phyloP scores from a whole-genome alignment of 2,888 invertebrate genomes.

The Lithophane ornitopus region DNA sequence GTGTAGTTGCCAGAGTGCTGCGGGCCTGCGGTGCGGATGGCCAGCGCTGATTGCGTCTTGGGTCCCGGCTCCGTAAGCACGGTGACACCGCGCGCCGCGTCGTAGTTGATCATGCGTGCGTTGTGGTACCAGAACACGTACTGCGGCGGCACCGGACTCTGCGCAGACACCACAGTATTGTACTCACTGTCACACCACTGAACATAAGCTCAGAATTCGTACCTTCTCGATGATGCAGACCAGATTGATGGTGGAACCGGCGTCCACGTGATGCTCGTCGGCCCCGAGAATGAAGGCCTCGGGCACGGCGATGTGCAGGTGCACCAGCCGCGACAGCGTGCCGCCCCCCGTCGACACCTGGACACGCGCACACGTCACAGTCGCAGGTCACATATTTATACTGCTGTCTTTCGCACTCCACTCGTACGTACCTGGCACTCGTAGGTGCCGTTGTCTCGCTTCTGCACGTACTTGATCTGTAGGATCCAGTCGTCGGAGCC shows the following conservation, averaged over 20 bases:
- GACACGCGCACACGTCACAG: constrained; percentile 36
- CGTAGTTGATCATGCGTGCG: constrained; percentile 98
- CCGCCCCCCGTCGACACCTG: constrained; percentile 96
- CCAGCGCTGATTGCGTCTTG: constrained; percentile 96
- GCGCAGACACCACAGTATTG: constrained; percentile 73
- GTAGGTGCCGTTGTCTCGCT: constrained; percentile 97
- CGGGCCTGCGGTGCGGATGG: constrained; percentile 95
- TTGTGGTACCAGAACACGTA: constrained; percentile 99
- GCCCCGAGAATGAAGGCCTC: constrained; percentile 97
- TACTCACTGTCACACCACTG: not conserved
- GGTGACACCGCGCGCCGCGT: constrained; percentile 95
- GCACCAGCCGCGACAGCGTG: constrained; percentile 96
- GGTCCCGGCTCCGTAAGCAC: constrained; percentile 96
- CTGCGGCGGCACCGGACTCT: constrained; percentile 98
- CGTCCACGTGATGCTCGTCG: constrained; percentile 97
- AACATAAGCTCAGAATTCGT: not conserved
- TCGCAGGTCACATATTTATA: not conserved
- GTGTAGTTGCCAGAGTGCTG: constrained; percentile 97
- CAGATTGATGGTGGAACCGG: constrained; percentile 96
- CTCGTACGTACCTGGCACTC: constrained; percentile 94
- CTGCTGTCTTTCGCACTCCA: not conserved
- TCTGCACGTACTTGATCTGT: constrained; percentile 98
- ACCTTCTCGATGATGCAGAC: constrained; percentile 98
- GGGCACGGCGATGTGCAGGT: constrained; percentile 96
- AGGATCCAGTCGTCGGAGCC: constrained; percentile 98